These are phyloP conservation scores for Azemiops feae DNA, from an alignment of 2,113 vertebrate genomes.

Conservation along the genomic window DNA sequence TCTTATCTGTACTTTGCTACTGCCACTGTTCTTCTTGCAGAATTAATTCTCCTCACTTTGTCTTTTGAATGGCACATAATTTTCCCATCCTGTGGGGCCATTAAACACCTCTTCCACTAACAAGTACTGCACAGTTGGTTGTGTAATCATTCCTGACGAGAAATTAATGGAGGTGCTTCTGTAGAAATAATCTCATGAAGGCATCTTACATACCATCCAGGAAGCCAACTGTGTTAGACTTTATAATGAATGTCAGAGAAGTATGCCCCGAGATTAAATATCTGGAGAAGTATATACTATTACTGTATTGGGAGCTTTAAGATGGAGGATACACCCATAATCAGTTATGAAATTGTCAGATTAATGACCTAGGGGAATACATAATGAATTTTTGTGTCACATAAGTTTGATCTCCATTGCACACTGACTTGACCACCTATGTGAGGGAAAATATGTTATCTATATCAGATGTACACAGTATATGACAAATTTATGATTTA, in stretches of 20 bases:
- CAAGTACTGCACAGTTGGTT: background rate
- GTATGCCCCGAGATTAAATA: background rate
- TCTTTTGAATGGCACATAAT: background rate
- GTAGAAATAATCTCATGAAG: background rate
- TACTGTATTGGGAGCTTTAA: background rate
- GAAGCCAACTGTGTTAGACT: background rate
- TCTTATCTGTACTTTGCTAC: background rate
- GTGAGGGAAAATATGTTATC: slow-evolving; percentile 33
- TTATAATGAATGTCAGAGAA: background rate
- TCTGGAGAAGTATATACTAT: slow-evolving; percentile 24
- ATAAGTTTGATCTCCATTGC: slow-evolving; percentile 10
- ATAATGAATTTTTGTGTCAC: slow-evolving; percentile 41
- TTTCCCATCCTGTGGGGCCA: background rate
- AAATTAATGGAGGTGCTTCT: background rate
- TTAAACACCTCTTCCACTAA: background rate
- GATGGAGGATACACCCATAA: slow-evolving; percentile 2
- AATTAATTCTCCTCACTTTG: background rate
- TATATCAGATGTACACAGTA: background rate
- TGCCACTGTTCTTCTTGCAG: background rate
- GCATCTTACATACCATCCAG: background rate
- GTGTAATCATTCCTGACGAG: background rate
- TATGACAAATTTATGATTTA: background rate
- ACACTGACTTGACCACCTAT: slow-evolving; percentile 33
- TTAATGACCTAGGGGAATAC: slow-evolving; percentile 31
- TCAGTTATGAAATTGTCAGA: slow-evolving; percentile 11